Evolutionary conservation across 1,140 invertebrate genomes (phyloP).

Genomic region (Aplysia californica): DNA sequence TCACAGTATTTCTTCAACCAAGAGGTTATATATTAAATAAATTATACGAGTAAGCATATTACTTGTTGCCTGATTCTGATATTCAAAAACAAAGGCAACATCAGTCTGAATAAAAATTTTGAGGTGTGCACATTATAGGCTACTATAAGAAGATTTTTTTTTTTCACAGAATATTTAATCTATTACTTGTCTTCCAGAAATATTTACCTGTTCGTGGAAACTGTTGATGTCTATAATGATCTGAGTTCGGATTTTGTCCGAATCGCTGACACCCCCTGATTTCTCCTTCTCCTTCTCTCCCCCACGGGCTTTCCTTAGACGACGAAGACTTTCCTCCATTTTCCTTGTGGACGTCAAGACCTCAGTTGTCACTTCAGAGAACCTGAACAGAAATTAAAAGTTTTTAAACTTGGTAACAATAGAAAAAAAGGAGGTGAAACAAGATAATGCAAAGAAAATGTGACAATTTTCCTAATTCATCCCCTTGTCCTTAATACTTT

Average conservation of each 20-base stretch:
- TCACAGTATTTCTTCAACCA: too few species aligned
- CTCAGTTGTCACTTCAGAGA: constrained; percentile 83
- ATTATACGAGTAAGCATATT: background rate
- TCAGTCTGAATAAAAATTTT: too few species aligned
- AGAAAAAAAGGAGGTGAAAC: background rate
- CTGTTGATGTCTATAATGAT: constrained; percentile 84
- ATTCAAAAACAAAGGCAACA: too few species aligned
- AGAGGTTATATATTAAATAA: background rate
- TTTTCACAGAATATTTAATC: too few species aligned
- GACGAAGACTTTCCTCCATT: constrained; percentile 95
- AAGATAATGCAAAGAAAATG: background rate
- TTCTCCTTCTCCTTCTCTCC: constrained; percentile 59
- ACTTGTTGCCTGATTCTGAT: too few species aligned
- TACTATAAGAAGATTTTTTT: too few species aligned
- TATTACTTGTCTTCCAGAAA: too few species aligned
- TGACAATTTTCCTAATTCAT: too few species aligned
- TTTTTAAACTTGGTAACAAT: background rate
- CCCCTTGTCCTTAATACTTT: too few species aligned
- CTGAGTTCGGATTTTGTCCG: constrained; percentile 93
- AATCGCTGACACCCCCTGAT: constrained; percentile 76
- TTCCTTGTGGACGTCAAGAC: constrained; percentile 92
- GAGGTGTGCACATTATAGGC: too few species aligned
- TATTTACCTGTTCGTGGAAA: constrained; percentile 66
- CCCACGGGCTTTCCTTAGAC: constrained; percentile 87
- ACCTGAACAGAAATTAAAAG: constrained; percentile 71